phyloP scores from a whole-genome alignment of 2,888 invertebrate genomes.

The Pachydiplax longipennis region DNA sequence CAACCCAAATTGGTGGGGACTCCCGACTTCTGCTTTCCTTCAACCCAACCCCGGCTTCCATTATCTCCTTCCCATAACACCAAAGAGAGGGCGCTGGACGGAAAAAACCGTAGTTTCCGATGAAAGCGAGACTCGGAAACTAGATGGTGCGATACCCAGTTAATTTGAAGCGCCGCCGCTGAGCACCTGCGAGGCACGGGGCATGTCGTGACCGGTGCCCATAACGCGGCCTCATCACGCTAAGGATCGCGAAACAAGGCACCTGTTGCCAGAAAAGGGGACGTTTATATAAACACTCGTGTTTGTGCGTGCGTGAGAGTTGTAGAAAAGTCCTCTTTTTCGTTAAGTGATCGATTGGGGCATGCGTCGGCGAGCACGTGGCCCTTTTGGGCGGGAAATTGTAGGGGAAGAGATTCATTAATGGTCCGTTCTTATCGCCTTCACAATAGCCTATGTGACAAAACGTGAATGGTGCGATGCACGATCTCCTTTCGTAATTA shows the following conservation, averaged over 20 bases:
- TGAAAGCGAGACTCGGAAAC: neutral
- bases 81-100: neutral
- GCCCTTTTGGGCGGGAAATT: neutral
- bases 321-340: neutral
- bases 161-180: neutral
- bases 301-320: neutral
- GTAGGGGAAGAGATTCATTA: neutral
- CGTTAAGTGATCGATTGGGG: neutral
- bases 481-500: neutral
- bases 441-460: neutral
- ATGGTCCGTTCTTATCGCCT: neutral
- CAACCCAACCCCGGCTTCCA: neutral
- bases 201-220: constrained; percentile 7
- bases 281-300: neutral
- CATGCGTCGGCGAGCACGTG: neutral
- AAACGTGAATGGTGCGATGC: neutral
- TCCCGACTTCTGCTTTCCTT: neutral
- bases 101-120: neutral
- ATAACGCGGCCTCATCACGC: constrained; percentile 22
- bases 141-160: neutral
- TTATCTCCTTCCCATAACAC: neutral
- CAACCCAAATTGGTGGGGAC: too few species aligned
- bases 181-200: constrained; percentile 10
- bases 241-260: neutral
- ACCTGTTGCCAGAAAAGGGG: constrained; percentile 28